phyloP scores from a whole-genome alignment of 2,113 vertebrate species.

The Esox niger region DNA sequence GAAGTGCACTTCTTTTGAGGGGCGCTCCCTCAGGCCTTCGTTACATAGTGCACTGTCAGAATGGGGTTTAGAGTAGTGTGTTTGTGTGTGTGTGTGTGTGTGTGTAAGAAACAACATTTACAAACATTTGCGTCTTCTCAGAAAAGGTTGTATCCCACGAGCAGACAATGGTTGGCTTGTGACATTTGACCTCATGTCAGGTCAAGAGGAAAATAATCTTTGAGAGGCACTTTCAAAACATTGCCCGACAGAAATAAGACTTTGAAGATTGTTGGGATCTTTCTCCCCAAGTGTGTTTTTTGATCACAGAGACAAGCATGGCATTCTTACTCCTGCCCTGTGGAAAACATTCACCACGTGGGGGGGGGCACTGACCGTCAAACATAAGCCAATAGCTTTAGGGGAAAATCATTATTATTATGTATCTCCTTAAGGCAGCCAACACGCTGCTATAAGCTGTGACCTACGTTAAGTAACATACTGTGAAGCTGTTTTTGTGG shows the following conservation, averaged over 20 bases:
- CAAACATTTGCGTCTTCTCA: neutral
- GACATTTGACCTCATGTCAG: neutral
- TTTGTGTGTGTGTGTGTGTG: slow-evolving; percentile 18
- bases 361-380: too few species aligned
- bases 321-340: too few species aligned
- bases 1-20: too few species aligned
- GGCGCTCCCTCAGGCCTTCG: too few species aligned
- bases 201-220: neutral
- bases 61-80: too few species aligned
- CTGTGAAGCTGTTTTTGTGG: neutral
- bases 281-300: too few species aligned
- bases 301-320: too few species aligned
- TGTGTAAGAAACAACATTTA: neutral
- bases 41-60: too few species aligned
- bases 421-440: neutral
- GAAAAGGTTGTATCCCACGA: neutral
- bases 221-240: neutral
- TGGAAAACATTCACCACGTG: too few species aligned
- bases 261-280: neutral
- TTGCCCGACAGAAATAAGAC: neutral
- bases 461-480: too few species aligned
- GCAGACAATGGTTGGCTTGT: neutral
- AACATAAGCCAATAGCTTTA: too few species aligned
- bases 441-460: neutral
- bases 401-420: too few species aligned